These are phyloP conservation scores for Megamerina dolium DNA, from an alignment of 2,888 invertebrate species.

Conservation along the genomic window DNA sequence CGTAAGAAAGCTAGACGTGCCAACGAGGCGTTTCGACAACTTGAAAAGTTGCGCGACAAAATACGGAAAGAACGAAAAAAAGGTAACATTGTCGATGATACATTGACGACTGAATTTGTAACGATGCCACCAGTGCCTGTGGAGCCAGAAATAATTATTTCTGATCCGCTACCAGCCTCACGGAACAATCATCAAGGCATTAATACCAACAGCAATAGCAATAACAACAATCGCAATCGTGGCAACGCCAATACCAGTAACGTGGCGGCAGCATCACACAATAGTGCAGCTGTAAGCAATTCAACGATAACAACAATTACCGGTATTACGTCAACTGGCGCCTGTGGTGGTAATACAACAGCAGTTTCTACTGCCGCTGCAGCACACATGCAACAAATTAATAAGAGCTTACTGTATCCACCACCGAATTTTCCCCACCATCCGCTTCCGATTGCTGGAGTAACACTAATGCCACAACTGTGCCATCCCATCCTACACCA, in stretches of 20 bases:
- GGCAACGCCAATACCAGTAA: slow-evolving; percentile 17
- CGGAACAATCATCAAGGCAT: slow-evolving; percentile 8
- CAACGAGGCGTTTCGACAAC: slow-evolving; percentile 40
- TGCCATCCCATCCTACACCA: slow-evolving; percentile 43
- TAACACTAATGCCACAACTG: slow-evolving; percentile 41
- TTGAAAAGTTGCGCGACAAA: slow-evolving; percentile 45
- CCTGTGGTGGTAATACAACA: slow-evolving; percentile 14
- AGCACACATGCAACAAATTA: slow-evolving; percentile 37
- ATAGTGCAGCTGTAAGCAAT: slow-evolving; percentile 16
- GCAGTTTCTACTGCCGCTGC: slow-evolving; percentile 15
- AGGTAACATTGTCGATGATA: slow-evolving; percentile 37
- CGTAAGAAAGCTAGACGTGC: slow-evolving; percentile 43
- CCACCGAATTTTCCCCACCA: slow-evolving; percentile 41
- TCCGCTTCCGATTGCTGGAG: slow-evolving; percentile 39
- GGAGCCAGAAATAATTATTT: slow-evolving; percentile 39
- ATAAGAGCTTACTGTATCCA: slow-evolving; percentile 35
- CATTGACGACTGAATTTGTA: slow-evolving; percentile 37
- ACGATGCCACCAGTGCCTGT: slow-evolving; percentile 35
- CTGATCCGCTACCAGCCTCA: slow-evolving; percentile 10
- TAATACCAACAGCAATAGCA: slow-evolving; percentile 25
- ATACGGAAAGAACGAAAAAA: slow-evolving; percentile 45
- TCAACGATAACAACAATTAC: slow-evolving; percentile 22
- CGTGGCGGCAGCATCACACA: slow-evolving; percentile 18
- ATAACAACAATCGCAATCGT: slow-evolving; percentile 16
- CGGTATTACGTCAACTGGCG: slow-evolving; percentile 25